Percentiles rank a stretch among this genome's conserved stretches.
These are phyloP conservation scores for Channa striata DNA, from an alignment of 2,797 vertebrate genomes.

Conservation along the genomic window DNA sequence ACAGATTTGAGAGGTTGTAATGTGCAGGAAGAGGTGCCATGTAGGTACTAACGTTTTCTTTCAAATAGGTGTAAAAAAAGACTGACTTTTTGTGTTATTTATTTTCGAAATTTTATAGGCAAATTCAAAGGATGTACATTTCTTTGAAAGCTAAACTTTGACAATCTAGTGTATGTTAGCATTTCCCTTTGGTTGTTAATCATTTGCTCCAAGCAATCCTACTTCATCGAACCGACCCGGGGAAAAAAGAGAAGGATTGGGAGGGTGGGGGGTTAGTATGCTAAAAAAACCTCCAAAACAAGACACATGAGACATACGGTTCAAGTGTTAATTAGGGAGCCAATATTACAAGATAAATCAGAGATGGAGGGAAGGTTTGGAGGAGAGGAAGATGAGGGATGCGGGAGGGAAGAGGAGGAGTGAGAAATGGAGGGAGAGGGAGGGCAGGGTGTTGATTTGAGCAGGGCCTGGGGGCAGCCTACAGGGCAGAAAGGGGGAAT, in stretches of 20 bases:
- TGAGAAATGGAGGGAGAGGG: constrained; percentile 57
- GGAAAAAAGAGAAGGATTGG: constrained; percentile 49
- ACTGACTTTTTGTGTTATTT: constrained; percentile 18
- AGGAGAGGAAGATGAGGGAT: constrained; percentile 61
- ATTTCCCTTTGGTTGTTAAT: constrained; percentile 75
- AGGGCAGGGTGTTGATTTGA: constrained; percentile 73
- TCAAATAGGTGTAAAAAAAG: constrained; percentile 20
- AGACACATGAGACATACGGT: constrained; percentile 75
- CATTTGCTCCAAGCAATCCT: constrained; percentile 73
- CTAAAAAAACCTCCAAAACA: constrained; percentile 78
- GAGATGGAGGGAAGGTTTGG: constrained; percentile 71
- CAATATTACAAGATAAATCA: constrained; percentile 84
- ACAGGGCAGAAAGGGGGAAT: constrained; percentile 74
- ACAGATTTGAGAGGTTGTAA: constrained; percentile 26
- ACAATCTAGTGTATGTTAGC: constrained; percentile 52
- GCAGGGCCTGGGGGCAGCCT: constrained; percentile 79
- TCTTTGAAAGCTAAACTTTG: constrained; percentile 62
- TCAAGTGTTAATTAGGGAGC: constrained; percentile 82
- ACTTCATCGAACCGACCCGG: constrained; percentile 59
- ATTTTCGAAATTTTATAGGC: constrained; percentile 11
- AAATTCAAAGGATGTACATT: constrained; percentile 42
- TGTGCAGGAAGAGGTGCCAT: constrained; percentile 6
- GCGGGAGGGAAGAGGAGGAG: constrained; percentile 44
- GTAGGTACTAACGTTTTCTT: not conserved
- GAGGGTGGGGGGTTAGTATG: constrained; percentile 69